Conservation (phyloP, 1,140 invertebrate species). For the Neodiprion virginianus region DNA sequence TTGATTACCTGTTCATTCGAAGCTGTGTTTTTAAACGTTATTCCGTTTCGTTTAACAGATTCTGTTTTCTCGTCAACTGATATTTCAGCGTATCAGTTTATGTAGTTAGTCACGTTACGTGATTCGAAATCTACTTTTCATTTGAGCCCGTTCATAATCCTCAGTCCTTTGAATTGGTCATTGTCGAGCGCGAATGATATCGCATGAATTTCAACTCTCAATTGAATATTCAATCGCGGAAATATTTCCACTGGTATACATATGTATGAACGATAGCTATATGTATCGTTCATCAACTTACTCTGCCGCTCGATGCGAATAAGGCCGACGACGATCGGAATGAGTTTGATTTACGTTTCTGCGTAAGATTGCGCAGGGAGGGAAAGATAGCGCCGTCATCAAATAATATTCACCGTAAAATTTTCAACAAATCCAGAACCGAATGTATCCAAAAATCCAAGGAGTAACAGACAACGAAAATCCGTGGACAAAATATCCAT, state of each 20-base stretch:
- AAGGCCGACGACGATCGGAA: neutral
- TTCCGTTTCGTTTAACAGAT: neutral
- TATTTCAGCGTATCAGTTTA: too few relatives aligned
- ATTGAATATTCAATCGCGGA: neutral
- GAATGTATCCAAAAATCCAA: too few relatives aligned
- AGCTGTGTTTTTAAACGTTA: neutral
- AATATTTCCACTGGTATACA: neutral
- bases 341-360: neutral
- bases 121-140: neutral
- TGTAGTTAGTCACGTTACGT: too few relatives aligned
- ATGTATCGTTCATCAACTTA: too few relatives aligned
- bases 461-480: too few relatives aligned
- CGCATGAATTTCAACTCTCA: neutral
- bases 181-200: neutral
- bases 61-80: too few relatives aligned
- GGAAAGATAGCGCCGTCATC: neutral
- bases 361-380: neutral
- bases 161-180: neutral
- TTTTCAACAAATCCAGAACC: too few relatives aligned
- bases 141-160: constrained; percentile 1
- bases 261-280: neutral
- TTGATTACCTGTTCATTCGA: too few relatives aligned
- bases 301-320: too few relatives aligned
- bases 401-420: too few relatives aligned
- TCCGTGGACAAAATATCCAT: too few relatives aligned